Conservation (phyloP, 2,888 invertebrate species). For the Petrophora chlorosata region DNA sequence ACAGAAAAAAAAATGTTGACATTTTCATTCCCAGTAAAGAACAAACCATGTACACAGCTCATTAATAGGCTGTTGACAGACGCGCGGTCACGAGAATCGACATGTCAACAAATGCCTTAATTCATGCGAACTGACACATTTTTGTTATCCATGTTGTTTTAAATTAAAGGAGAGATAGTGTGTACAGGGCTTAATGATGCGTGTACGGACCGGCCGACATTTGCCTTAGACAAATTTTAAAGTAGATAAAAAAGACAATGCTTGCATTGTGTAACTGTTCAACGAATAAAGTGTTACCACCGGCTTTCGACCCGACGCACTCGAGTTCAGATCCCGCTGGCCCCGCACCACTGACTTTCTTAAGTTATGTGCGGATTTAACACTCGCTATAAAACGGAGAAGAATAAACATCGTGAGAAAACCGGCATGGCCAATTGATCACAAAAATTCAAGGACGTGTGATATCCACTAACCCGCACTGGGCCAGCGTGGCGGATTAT, state of each 20-base stretch:
- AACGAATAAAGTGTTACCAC: too few relatives aligned
- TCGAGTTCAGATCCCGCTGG: too few relatives aligned
- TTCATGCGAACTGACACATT: slow-evolving; percentile 55
- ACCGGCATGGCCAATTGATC: too few relatives aligned
- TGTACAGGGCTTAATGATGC: slow-evolving; percentile 41
- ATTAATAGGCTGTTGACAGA: slow-evolving; percentile 50
- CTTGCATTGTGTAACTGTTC: neutral
- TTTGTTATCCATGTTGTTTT: slow-evolving; percentile 52
- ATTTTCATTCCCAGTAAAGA: slow-evolving; percentile 37
- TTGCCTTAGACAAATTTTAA: slow-evolving; percentile 49
- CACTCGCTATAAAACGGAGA: too few relatives aligned
- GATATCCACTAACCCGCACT: too few relatives aligned
- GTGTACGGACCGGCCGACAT: slow-evolving; percentile 44
- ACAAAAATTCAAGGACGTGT: too few relatives aligned
- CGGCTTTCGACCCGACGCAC: too few relatives aligned
- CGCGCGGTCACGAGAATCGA: slow-evolving; percentile 48
- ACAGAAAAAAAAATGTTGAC: slow-evolving; percentile 26
- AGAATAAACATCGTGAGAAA: too few relatives aligned
- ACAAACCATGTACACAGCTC: slow-evolving; percentile 22
- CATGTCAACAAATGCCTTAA: slow-evolving; percentile 53
- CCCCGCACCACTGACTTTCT: too few relatives aligned
- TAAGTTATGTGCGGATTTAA: too few relatives aligned
- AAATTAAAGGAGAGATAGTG: slow-evolving; percentile 48
- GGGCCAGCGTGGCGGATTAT: too few relatives aligned
- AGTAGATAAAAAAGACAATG: slow-evolving; percentile 1